A percentile compares a stretch with the other conserved stretches of the same genome.
Evolutionary conservation across 37 sponge, comb jelly and placozoan species (phyloP).

Genomic region (Beroe ovata): DNA sequence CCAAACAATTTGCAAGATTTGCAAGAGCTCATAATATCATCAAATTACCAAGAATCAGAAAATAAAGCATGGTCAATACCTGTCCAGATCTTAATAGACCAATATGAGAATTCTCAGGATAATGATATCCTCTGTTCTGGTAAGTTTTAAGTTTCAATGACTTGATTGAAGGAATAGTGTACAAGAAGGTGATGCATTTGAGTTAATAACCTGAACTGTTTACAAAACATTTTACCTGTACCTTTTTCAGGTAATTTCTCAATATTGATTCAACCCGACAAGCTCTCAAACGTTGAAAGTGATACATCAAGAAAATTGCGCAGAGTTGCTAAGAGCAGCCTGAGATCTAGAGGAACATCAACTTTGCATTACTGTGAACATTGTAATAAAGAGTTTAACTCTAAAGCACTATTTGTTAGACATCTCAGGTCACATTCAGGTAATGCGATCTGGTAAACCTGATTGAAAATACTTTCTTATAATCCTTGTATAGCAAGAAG

Average conservation of each 20-base stretch:
- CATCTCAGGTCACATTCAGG: conserved; percentile 64
- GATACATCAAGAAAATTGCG: not conserved
- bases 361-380: conserved; percentile 24
- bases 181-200: no score
- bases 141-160: not conserved
- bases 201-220: no score
- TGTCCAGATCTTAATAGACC: conserved; percentile 47
- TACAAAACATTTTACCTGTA: no score
- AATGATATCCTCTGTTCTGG: conserved; percentile 29
- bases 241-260: conserved; percentile 50
- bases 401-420: conserved; percentile 35
- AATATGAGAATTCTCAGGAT: conserved; percentile 16
- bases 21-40: conserved; percentile 31
- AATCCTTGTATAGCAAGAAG: no score
- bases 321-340: not conserved
- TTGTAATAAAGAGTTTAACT: not conserved
- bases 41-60: conserved; percentile 21
- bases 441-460: not conserved
- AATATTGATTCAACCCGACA: not conserved
- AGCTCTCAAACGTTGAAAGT: not conserved
- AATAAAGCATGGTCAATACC: conserved; percentile 40
- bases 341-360: conserved; percentile 36
- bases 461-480: no score
- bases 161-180: not conserved
- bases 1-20: conserved; percentile 38